Conservation (phyloP, 2,113 vertebrate genomes). For the Pyxicephalus adspersus region DNA sequence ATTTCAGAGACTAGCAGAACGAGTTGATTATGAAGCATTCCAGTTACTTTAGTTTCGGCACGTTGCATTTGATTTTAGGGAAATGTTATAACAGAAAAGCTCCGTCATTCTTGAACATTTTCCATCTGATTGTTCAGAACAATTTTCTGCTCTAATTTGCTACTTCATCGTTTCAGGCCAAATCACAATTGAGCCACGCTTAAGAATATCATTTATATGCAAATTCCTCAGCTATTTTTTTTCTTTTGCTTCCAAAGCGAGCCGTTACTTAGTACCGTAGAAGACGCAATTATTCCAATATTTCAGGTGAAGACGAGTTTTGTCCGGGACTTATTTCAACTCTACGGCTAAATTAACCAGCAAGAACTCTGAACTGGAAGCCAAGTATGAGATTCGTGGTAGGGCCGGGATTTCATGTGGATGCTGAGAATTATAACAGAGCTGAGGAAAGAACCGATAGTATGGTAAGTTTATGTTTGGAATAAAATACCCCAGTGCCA, state of each 20-base stretch:
- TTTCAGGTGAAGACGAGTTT: constrained; percentile 20
- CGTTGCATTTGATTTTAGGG: too few species aligned
- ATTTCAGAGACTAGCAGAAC: too few species aligned
- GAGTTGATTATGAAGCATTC: too few species aligned
- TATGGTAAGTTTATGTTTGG: too few species aligned
- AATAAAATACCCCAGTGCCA: too few species aligned
- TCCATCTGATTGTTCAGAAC: constrained; percentile 5
- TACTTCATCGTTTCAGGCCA: constrained; percentile 25
- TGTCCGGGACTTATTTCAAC: constrained; percentile 13
- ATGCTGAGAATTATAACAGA: too few species aligned
- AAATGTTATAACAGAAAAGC: neutral
- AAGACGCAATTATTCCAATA: constrained; percentile 25
- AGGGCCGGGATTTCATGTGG: neutral
- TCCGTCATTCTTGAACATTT: constrained; percentile 1
- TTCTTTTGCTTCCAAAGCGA: constrained; percentile 1
- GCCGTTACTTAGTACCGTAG: neutral
- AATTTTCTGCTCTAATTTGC: constrained; percentile 33
- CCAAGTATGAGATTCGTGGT: neutral
- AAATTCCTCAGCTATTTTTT: constrained; percentile 15
- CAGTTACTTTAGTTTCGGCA: too few species aligned
- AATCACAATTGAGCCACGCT: constrained; percentile 31
- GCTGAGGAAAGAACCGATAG: too few species aligned
- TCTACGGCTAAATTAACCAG: neutral
- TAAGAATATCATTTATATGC: constrained; percentile 42
- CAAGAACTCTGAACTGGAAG: neutral